These are phyloP conservation scores for Nansenia antarctica DNA, from an alignment of 2,113 vertebrate genomes.

Conservation along the genomic window DNA sequence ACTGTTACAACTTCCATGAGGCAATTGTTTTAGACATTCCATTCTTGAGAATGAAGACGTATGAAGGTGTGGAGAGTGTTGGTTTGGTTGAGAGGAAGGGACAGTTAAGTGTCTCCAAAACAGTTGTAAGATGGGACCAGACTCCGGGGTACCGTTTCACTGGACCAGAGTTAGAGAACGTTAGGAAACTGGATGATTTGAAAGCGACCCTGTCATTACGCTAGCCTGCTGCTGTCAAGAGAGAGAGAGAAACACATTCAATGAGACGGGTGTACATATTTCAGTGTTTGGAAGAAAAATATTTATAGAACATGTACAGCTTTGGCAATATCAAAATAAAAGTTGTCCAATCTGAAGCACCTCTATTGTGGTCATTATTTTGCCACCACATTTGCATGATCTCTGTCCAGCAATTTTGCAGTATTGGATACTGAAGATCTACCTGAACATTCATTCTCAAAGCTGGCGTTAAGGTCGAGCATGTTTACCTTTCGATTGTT, in stretches of 20 bases:
- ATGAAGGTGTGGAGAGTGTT: constrained; percentile 14
- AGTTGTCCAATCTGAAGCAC: constrained; percentile 65
- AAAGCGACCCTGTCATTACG: constrained; percentile 35
- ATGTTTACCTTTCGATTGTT: too few relatives aligned
- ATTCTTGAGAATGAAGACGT: not conserved
- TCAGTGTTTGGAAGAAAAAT: constrained; percentile 63
- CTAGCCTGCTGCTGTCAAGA: constrained; percentile 43
- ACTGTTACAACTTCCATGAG: not conserved
- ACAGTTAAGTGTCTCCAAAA: constrained; percentile 11
- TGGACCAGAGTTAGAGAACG: constrained; percentile 12
- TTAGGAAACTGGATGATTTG: constrained; percentile 38
- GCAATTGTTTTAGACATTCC: constrained; percentile 12
- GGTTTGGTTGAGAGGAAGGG: constrained; percentile 5
- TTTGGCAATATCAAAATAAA: constrained; percentile 77
- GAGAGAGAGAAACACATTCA: constrained; percentile 35
- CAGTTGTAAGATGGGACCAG: constrained; percentile 8
- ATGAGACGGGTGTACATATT: constrained; percentile 65
- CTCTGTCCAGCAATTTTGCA: not conserved
- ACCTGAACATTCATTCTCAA: not conserved
- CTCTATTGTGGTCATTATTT: not conserved
- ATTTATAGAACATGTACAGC: constrained; percentile 78
- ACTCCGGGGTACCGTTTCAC: not conserved
- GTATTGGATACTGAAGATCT: too few relatives aligned
- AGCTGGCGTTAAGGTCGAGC: too few relatives aligned
- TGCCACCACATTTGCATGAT: not conserved